Evolutionary conservation across 2,113 vertebrate species (phyloP), one percentile per base, ranked within the genome.

Genomic region (Rana temporaria): DNA sequence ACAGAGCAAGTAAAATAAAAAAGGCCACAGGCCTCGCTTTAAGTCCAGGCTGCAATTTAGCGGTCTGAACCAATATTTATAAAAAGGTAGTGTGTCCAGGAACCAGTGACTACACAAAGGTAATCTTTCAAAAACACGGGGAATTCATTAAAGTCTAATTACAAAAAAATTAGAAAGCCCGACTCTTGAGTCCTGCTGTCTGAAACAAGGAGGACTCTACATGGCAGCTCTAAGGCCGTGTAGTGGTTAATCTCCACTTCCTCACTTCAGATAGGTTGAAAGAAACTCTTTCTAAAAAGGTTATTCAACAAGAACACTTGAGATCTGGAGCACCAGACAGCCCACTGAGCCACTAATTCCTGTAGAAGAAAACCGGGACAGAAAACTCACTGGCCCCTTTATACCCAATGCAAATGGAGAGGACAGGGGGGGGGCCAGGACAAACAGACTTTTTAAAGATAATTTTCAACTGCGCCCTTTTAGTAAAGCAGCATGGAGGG

Each of bases 341-440:
- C 70, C 70, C 70, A 59, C 70, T 20, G 70, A 15, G 70, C 14
- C 15, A 6, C 70, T 73, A 59, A 73, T 59, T 73, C 70, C 55
- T 26, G 55, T 2, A 57, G 11, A 56, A 73, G 11, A 56, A 73
- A 34, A 52, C 22, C 2, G n/a, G 24, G 69, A 72, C 30, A 55
- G 68, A 72, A 53, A 17, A 24, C 52, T 18, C 11, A 53, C 18
- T 18, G 0, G 26, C 17, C 6, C 9, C 30, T 32, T 55, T 16
- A 71, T 59, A 48, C 42, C 70, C 73, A 57, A 76, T 63, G 34
- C 32, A 76, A 76, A 76, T 63, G 57, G 19, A 57, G 22, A 24
- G 17, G 18, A 32, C 7, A 30, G 26, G 26, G 70, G 70, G 20
- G 48, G 68, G 1, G 4, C 11, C 17, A 57, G 22, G 14, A 12